phyloP scores from a whole-genome alignment of 2,797 vertebrate genomes.

The Pantherophis vulpinus region DNA sequence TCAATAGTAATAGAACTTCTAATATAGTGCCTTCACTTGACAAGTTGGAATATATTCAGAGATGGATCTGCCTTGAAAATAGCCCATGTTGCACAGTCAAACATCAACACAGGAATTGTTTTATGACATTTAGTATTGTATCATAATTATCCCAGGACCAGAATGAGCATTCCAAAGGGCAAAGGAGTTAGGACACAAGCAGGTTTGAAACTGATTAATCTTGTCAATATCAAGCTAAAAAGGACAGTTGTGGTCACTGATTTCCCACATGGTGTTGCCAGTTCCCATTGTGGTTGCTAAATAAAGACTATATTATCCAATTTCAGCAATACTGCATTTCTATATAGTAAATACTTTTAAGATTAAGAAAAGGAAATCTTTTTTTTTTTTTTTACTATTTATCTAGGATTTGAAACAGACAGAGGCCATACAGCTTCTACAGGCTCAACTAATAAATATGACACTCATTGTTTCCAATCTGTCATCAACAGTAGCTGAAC shows the following conservation, averaged over 20 bases:
- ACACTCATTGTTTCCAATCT: constrained; percentile 90
- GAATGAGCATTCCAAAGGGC: not conserved
- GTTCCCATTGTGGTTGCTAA: not conserved
- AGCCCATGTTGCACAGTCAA: too few species aligned
- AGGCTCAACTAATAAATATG: constrained; percentile 90
- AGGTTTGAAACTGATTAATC: not conserved
- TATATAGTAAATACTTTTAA: not conserved
- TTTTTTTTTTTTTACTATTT: constrained; percentile 3
- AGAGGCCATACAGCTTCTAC: constrained; percentile 90
- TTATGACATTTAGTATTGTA: too few species aligned
- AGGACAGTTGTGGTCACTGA: not conserved
- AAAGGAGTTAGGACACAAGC: not conserved
- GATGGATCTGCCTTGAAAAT: too few species aligned
- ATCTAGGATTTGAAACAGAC: constrained; percentile 92
- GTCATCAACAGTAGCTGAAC: constrained; percentile 79
- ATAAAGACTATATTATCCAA: not conserved
- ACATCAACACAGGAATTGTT: too few species aligned
- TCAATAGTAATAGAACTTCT: too few species aligned
- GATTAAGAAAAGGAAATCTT: constrained; percentile 12
- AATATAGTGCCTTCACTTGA: too few species aligned
- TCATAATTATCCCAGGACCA: not conserved
- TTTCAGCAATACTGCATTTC: not conserved
- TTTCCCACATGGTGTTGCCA: not conserved
- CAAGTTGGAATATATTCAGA: too few species aligned
- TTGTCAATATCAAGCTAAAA: not conserved